Evolutionary conservation across 2,113 vertebrate genomes (phyloP), one percentile per base, ranked within the genome.

Genomic region (Amphiprion ocellaris): DNA sequence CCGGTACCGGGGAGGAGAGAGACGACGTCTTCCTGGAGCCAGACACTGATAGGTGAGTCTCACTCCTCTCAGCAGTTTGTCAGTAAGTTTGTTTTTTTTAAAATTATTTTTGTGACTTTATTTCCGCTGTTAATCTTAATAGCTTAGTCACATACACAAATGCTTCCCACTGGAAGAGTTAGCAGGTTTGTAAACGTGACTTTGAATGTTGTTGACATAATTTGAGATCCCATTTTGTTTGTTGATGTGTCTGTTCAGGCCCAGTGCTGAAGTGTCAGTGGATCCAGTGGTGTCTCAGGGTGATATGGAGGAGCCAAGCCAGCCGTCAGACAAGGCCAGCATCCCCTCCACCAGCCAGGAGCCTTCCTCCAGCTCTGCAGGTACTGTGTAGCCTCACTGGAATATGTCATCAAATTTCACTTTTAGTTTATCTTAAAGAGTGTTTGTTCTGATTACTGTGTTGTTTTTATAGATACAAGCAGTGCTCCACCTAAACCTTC

Each of bases 261-360:
- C 86, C 78, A 94, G 94, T 82, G 95, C 94, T 49, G 97, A 98
- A 82, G 94, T 91, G n/a, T 94, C 95, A 6, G 72, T 96, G 59
- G 98, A 99, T 86, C 89, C 96, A 0, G 95, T 96, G 76, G 95
- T 95, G 66, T 96, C 96, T 33, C 97, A 97, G 84, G 95, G 94
- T 61, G 97, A 98, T 64, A 19, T 70, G 4, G 97, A 97, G 79
- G 97, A 97, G 77, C 89, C 95, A 50, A 92, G 94, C 65, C 97
- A 97, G 79, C 92, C 95, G 0, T 94, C 96, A 67, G 97, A 97
- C 84, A 96, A 97, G 44, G 91, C 96, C 61, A 95, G 94, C 81
- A 95, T 97, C 71, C 96, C 97, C 53, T 98, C 96, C 0, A 98
- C 97, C 79, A 98, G 96, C 90, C 98, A 99, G 89, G 98, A 99